phyloP scores from a whole-genome alignment of 2,113 vertebrate genomes.

The Brienomyrus longianalis region DNA sequence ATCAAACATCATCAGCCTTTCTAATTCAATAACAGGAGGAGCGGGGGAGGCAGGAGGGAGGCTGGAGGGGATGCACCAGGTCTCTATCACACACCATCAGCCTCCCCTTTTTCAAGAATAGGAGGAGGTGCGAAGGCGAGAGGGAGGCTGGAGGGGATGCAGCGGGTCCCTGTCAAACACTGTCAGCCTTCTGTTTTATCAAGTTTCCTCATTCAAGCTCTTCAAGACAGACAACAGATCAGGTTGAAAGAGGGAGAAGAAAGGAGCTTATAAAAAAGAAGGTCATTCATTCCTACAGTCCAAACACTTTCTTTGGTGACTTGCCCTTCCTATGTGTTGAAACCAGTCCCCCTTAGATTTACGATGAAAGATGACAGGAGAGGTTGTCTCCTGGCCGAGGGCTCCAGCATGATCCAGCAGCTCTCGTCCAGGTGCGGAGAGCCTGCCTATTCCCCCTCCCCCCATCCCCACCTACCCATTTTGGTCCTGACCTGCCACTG shows the following conservation, averaged over 20 bases:
- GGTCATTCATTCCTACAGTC: conserved; percentile 26
- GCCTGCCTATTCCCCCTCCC: conserved; percentile 22
- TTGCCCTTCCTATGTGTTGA: conserved; percentile 45
- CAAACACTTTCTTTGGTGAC: conserved; percentile 33
- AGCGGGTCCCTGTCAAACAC: neutral
- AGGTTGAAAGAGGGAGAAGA: conserved; percentile 15
- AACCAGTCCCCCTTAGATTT: conserved; percentile 54
- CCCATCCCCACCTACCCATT: neutral
- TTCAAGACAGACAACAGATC: conserved; percentile 15
- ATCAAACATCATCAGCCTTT: neutral
- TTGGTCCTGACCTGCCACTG: neutral
- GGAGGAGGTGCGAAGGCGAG: neutral
- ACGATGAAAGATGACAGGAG: conserved; percentile 52
- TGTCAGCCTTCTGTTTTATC: neutral
- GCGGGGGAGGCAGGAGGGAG: neutral
- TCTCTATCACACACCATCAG: neutral
- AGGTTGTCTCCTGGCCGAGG: conserved; percentile 41
- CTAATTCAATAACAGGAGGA: neutral
- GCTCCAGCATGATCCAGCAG: conserved; percentile 41
- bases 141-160: neutral
- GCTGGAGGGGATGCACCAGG: neutral
- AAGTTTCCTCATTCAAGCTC: neutral
- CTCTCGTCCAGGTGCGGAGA: conserved; percentile 59
- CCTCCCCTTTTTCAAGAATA: neutral
- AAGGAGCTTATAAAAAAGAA: conserved; percentile 17